Percentiles rank a stretch among this genome's conserved stretches.
Conservation (phyloP, 1,140 invertebrate genomes). For the Zaprionus ghesquierei region DNA sequence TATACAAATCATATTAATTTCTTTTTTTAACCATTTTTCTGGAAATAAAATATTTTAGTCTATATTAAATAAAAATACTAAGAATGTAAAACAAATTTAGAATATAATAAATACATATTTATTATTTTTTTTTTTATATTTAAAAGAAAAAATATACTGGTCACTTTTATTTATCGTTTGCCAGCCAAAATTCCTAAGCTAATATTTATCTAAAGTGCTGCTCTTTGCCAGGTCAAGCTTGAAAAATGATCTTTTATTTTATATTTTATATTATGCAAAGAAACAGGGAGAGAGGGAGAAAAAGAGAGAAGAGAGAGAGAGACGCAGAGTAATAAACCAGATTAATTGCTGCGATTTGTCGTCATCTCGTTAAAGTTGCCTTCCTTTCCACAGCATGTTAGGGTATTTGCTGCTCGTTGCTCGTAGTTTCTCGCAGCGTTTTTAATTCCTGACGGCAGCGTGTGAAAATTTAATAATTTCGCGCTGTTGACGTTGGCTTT, state of each 20-base stretch:
- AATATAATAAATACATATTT: too few species aligned
- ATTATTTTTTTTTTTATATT: too few species aligned
- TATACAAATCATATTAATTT: too few species aligned
- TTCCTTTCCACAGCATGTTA: background rate
- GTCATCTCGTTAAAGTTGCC: background rate
- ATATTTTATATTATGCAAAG: background rate
- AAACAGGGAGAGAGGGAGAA: background rate
- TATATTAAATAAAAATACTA: too few species aligned
- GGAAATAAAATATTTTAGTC: too few species aligned
- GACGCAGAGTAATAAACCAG: background rate
- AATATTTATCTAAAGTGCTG: too few species aligned
- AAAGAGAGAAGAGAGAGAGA: background rate
- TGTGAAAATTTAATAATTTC: constrained; percentile 73
- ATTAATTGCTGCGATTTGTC: background rate
- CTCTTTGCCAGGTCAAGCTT: background rate
- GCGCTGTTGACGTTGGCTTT: constrained; percentile 47
- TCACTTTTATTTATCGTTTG: too few species aligned
- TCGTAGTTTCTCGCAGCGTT: background rate
- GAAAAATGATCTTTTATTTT: background rate
- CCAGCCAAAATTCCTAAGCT: too few species aligned
- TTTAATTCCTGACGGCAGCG: constrained; percentile 41
- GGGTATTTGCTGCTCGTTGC: background rate
- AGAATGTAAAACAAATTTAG: too few species aligned
- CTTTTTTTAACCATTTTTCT: too few species aligned
- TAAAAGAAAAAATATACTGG: too few species aligned